A percentile compares a stretch with the other conserved stretches of the same genome.
These are phyloP conservation scores for Clarias magur DNA, from an alignment of 2,113 vertebrate species.

Conservation along the genomic window DNA sequence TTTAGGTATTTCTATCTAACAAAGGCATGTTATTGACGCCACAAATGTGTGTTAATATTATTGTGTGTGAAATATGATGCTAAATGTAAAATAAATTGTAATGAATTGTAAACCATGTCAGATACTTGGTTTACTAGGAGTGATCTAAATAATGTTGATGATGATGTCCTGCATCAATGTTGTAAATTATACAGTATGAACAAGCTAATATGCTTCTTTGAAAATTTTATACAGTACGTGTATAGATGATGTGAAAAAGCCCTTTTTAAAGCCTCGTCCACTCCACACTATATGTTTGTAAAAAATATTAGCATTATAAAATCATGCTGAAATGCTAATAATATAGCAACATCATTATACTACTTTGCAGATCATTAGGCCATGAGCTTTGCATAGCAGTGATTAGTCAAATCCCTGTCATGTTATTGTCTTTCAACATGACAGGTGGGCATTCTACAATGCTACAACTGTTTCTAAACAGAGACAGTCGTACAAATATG, in stretches of 20 bases:
- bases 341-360: background rate
- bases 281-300: no score
- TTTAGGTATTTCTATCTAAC: background rate
- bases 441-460: background rate
- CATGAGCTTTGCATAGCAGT: background rate
- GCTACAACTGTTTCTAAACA: background rate
- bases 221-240: no score
- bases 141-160: no score
- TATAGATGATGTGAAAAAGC: no score
- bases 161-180: no score
- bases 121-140: no score
- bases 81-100: no score
- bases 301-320: no score
- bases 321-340: background rate
- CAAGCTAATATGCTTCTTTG: no score
- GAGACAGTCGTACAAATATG: background rate
- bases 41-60: background rate
- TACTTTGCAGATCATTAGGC: background rate
- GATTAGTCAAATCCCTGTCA: background rate
- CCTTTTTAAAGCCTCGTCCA: no score
- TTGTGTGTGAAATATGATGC: background rate
- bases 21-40: background rate
- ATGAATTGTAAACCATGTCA: no score
- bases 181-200: no score
- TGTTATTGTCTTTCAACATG: background rate